These are phyloP conservation scores for Hypocryptadius cinnamomeus DNA, from an alignment of 2,113 vertebrate genomes.

Conservation along the genomic window DNA sequence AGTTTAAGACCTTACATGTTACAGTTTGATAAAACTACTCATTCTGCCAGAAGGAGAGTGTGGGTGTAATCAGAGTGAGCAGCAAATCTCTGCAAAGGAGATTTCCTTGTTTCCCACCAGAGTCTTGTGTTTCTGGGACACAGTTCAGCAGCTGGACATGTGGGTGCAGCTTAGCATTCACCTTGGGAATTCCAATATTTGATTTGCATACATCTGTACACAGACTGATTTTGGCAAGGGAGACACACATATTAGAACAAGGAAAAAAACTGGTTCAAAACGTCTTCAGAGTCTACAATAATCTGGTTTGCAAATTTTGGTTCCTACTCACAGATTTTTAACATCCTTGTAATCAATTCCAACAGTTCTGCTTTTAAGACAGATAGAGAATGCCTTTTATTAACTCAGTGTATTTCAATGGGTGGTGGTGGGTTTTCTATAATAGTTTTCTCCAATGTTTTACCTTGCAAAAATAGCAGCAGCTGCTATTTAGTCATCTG, in stretches of 20 bases:
- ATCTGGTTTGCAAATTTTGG: not conserved
- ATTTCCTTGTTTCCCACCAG: constrained; percentile 1
- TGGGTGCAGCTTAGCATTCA: not conserved
- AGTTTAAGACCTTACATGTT: not conserved
- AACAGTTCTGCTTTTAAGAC: not conserved
- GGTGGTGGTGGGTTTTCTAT: not conserved
- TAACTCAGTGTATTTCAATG: not conserved
- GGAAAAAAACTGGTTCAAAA: not conserved
- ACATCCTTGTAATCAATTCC: not conserved
- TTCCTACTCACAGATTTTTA: not conserved
- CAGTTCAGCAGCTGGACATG: not conserved
- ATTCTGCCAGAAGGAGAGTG: not conserved
- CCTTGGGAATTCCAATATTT: not conserved
- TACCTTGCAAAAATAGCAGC: not conserved
- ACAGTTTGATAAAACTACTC: not conserved
- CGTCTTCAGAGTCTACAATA: not conserved
- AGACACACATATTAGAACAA: not conserved
- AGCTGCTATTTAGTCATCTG: not conserved
- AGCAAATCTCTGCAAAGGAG: not conserved
- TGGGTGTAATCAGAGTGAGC: not conserved
- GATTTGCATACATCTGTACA: not conserved
- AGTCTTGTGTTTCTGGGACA: not conserved
- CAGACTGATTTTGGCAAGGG: not conserved
- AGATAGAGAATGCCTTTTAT: not conserved
- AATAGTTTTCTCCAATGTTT: not conserved